Percentiles rank a stretch among this genome's conserved stretches.
Evolutionary conservation across 2,888 invertebrate species (phyloP).

Genomic region (Synanthedon myopaeformis): DNA sequence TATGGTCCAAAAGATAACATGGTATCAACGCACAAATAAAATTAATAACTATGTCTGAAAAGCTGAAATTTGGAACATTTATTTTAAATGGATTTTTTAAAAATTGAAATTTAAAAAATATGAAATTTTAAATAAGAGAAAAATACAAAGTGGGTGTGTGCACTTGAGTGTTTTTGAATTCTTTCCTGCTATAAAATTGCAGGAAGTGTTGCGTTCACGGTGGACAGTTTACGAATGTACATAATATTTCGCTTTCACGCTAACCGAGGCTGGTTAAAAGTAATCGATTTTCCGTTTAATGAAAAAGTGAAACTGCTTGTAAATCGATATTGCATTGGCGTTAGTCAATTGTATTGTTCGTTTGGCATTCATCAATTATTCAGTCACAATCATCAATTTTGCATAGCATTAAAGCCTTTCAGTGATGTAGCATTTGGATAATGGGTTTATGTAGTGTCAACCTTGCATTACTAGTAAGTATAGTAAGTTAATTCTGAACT

Average conservation of each 20-base stretch:
- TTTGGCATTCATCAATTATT: background rate
- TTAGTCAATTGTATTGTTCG: background rate
- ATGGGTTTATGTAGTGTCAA: too few relatives aligned
- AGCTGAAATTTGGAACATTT: too few relatives aligned
- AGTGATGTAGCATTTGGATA: too few relatives aligned
- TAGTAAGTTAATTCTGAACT: too few relatives aligned
- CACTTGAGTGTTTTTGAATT: background rate
- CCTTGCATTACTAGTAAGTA: too few relatives aligned
- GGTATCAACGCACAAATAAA: too few relatives aligned
- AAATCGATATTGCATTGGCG: slow-evolving; percentile 3
- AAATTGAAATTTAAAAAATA: too few relatives aligned
- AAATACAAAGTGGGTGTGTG: background rate
- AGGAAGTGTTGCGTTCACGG: slow-evolving; percentile 23
- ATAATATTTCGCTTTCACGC: slow-evolving; percentile 23
- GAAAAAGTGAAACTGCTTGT: slow-evolving; percentile 28
- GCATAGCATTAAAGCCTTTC: too few relatives aligned
- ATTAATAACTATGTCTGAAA: too few relatives aligned
- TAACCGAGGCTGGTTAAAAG: slow-evolving; percentile 24
- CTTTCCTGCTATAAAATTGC: slow-evolving; percentile 1
- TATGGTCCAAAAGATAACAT: too few relatives aligned
- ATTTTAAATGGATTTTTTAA: too few relatives aligned
- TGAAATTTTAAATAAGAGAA: background rate
- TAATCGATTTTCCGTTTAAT: slow-evolving; percentile 39
- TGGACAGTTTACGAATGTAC: slow-evolving; percentile 20
- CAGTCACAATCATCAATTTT: too few relatives aligned